Evolutionary conservation across 37 sponge, comb jelly and placozoan species (phyloP).

Genomic region (Diacarnus erythraeanus): DNA sequence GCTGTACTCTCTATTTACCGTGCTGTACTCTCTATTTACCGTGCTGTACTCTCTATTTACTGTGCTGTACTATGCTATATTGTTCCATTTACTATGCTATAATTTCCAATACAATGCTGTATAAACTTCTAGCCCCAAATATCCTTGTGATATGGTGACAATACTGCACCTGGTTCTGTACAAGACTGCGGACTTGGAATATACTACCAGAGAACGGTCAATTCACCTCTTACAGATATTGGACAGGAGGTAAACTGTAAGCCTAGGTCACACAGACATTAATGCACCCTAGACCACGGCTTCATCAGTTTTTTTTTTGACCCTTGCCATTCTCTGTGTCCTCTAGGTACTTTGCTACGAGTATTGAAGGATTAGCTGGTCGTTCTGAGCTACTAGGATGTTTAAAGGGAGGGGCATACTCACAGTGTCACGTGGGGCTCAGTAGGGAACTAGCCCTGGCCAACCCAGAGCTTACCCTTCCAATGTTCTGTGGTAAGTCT

Average conservation of each 20-base stretch:
- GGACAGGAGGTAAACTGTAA: conserved; percentile 52
- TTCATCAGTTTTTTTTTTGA: background rate
- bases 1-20: too few relatives aligned
- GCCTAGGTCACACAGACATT: too few relatives aligned
- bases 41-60: background rate
- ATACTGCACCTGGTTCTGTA: conserved; percentile 79
- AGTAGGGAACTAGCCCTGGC: conserved; percentile 68
- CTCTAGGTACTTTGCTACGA: conserved; percentile 17
- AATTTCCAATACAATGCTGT: too few relatives aligned
- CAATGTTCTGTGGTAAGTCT: conserved; percentile 81
- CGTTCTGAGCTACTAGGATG: conserved; percentile 59
- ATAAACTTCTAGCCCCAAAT: conserved; percentile 59
- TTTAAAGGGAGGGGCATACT: conserved; percentile 61
- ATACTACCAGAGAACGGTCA: conserved; percentile 73
- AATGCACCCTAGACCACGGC: background rate
- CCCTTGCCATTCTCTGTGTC: background rate
- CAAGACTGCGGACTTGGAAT: conserved; percentile 79
- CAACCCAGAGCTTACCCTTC: conserved; percentile 92
- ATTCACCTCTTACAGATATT: conserved; percentile 82
- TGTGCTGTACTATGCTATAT: background rate
- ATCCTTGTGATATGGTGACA: conserved; percentile 84
- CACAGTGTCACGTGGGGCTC: conserved; percentile 55
- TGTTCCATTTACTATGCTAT: background rate
- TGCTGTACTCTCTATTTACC: background rate
- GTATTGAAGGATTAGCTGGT: background rate